phyloP scores from a whole-genome alignment of 2,797 vertebrate species.

The Pseudocheirus occidentalis region DNA sequence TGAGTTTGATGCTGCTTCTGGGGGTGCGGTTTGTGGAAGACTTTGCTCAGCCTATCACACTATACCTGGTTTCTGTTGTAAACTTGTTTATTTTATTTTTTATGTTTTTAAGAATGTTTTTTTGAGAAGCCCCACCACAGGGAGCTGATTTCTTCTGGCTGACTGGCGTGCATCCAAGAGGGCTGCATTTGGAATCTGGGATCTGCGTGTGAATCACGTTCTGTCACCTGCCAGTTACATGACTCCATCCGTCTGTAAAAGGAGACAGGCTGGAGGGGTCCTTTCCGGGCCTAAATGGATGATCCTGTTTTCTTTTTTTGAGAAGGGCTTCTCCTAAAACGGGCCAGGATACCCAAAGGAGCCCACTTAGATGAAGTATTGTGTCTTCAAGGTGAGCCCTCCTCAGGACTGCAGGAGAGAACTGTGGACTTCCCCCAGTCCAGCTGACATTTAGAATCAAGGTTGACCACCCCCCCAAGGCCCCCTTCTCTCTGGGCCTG shows the following conservation, averaged over 20 bases:
- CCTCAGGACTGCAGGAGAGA: neutral
- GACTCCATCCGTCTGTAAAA: neutral
- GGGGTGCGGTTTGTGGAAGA: neutral
- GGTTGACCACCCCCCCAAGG: neutral
- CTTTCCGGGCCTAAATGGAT: neutral
- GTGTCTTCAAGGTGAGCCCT: too few relatives aligned
- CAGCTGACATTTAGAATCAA: too few relatives aligned
- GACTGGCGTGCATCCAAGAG: too few relatives aligned
- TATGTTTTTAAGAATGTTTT: neutral
- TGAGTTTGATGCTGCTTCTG: neutral
- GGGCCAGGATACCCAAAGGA: neutral
- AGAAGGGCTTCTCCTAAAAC: neutral
- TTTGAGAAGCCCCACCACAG: too few relatives aligned
- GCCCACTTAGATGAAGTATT: too few relatives aligned
- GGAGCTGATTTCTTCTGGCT: neutral
- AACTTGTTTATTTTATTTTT: neutral
- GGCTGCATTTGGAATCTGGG: neutral
- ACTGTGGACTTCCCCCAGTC: too few relatives aligned
- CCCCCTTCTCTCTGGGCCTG: neutral
- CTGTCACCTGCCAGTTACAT: neutral
- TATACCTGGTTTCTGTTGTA: neutral
- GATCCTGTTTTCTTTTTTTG: too few relatives aligned
- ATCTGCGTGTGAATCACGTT: neutral
- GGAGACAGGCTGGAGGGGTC: neutral
- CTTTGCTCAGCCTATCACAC: rapidly evolving